Percentiles rank a stretch among this genome's conserved stretches.
phyloP scores from a whole-genome alignment of 2,113 vertebrate species.

The Barbus barbus region DNA sequence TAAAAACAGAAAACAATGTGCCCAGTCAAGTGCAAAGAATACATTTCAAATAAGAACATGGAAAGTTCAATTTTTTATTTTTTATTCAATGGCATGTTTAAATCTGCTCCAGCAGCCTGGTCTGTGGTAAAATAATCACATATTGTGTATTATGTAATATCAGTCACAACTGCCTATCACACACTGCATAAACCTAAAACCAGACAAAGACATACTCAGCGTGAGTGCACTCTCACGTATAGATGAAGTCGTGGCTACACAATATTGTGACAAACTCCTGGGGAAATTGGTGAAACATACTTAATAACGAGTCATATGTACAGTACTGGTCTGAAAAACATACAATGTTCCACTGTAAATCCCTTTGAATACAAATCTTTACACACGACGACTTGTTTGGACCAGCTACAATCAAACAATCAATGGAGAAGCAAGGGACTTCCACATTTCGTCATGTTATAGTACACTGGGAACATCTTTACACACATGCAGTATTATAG shows the following conservation, averaged over 20 bases:
- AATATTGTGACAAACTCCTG: background rate
- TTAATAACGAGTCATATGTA: background rate
- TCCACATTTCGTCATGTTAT: background rate
- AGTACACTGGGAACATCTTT: background rate
- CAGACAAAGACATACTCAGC: background rate
- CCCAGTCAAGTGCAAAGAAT: background rate
- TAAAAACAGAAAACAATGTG: conserved; percentile 26
- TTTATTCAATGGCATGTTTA: background rate
- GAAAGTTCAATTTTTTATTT: background rate
- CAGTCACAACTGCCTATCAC: background rate
- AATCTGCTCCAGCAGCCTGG: background rate
- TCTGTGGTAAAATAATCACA: background rate
- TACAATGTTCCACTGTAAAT: background rate
- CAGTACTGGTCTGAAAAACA: background rate
- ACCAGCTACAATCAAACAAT: too few relatives aligned
- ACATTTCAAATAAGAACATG: background rate
- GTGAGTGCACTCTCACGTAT: background rate
- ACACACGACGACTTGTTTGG: background rate
- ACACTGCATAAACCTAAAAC: background rate
- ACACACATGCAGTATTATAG: background rate
- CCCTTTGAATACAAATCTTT: background rate
- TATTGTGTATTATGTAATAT: background rate
- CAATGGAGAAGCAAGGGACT: background rate
- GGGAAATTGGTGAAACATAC: background rate
- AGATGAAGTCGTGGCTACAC: background rate